phyloP scores from a whole-genome alignment of 2,113 vertebrate species.

The Zapus hudsonius region DNA sequence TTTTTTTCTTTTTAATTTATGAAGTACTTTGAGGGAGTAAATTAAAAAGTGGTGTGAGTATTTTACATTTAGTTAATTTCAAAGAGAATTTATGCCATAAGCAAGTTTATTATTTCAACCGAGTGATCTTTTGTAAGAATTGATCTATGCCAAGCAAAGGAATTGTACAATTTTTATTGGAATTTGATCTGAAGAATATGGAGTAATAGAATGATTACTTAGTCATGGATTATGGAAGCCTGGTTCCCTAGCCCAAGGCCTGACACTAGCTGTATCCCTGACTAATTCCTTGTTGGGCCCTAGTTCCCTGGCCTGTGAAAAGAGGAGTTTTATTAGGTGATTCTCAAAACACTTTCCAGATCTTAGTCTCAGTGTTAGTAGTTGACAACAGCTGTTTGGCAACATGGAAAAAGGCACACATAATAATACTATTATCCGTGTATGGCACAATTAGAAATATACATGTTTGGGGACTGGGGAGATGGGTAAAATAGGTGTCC shows the following conservation, averaged over 20 bases:
- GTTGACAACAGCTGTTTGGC: conserved; percentile 61
- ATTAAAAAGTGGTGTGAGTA: conserved; percentile 68
- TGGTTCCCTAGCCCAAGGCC: background rate
- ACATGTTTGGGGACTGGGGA: background rate
- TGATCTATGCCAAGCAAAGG: conserved; percentile 11
- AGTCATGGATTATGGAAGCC: background rate
- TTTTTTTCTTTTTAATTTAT: conserved; percentile 72
- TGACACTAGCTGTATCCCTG: background rate
- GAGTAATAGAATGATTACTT: background rate
- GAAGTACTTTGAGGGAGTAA: conserved; percentile 65
- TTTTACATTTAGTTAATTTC: conserved; percentile 62
- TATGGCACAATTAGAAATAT: conserved; percentile 2
- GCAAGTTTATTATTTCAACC: conserved; percentile 64
- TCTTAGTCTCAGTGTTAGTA: conserved; percentile 57
- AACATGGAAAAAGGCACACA: background rate
- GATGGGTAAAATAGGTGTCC: too few relatives aligned
- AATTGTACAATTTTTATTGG: conserved; percentile 33
- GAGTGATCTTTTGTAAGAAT: conserved; percentile 43
- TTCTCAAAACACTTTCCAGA: conserved; percentile 52
- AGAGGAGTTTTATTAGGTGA: conserved; percentile 64
- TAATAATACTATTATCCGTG: conserved; percentile 48
- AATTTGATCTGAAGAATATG: conserved; percentile 40
- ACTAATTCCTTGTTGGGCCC: conserved; percentile 30
- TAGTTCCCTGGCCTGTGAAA: conserved; percentile 24
- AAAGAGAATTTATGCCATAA: conserved; percentile 64